Base-by-base conservation (phyloP, 2,888 invertebrate species). In the Tortrix viridana region DNA sequence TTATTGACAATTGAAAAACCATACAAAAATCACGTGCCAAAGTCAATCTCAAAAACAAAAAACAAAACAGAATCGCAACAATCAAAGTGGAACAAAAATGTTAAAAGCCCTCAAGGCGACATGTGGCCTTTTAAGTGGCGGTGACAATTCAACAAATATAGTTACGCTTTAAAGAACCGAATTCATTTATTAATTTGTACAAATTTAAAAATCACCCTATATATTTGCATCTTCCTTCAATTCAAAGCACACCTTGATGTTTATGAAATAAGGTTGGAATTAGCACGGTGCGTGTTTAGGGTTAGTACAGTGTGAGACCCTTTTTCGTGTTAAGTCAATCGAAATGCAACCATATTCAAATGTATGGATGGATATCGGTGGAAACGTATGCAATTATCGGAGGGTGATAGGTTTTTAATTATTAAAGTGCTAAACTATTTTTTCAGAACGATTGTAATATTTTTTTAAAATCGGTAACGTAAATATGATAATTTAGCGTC, bases 71-170 rank as follows among this genome's bases (percentile, higher is more conserved):
- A 58, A 46, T 58, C 37, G 22, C 18, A 41, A 47, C 67, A 71
- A 71, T 77, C 71, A 74, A 74, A 78, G 77, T 74, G 71, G 74
- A 79, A 86, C 83, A 89, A 88, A 82, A 79, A 81, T 81, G 73
- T 83, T 74, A 76, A 89, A 84, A 84, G 82, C 88, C 84, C 91
- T 92, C 71, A 67, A 86, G 82, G 85, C 89, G 91, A 91, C 91
- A 92, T 92, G 91, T 92, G 91, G 89, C 90, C 81, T 79, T 81
- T 83, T 86, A 89, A 91, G 91, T 90, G 89, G 88, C 82, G 88
- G 89, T 89, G 91, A 91, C 91, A 91, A 87, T 88, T 85, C 84
- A 85, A 89, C 88, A 90, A 91, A 90, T 90, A 90, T 79, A 84
- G 86, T 88, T 87, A 91, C 87, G 83, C 85, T 86, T 86, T 84